Conservation (phyloP, 2,888 invertebrate species). For the Nectonema munidae region DNA sequence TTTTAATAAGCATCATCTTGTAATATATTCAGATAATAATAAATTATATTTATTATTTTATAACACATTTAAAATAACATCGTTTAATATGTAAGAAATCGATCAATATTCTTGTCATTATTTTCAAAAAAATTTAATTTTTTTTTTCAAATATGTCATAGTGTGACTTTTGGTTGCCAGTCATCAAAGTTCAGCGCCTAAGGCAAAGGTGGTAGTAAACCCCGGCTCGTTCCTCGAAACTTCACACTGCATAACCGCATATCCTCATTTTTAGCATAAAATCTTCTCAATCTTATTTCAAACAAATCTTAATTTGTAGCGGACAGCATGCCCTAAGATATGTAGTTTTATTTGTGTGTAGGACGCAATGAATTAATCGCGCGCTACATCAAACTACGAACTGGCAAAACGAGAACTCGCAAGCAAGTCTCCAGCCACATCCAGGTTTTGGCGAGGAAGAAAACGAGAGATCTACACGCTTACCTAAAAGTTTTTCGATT, state of each 20-base stretch:
- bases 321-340: background rate
- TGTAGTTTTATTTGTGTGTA: slow-evolving; percentile 28
- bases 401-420: slow-evolving; percentile 91
- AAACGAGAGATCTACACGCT: slow-evolving; percentile 82
- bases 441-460: slow-evolving; percentile 89
- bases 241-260: background rate
- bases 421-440: slow-evolving; percentile 99
- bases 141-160: no score
- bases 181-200: no score
- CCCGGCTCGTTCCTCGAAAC: no score
- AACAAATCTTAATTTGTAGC: background rate
- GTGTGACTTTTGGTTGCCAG: no score
- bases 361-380: slow-evolving; percentile 99
- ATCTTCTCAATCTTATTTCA: background rate
- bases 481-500: slow-evolving; percentile 48
- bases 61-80: no score
- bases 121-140: no score
- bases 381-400: slow-evolving; percentile 91
- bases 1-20: no score
- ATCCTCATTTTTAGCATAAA: background rate
- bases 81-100: no score
- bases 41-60: no score
- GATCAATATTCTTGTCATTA: no score
- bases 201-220: no score
- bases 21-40: no score